Evolutionary conservation across 2,888 invertebrate species (phyloP).

Genomic region (Chymomyza caudatula): DNA sequence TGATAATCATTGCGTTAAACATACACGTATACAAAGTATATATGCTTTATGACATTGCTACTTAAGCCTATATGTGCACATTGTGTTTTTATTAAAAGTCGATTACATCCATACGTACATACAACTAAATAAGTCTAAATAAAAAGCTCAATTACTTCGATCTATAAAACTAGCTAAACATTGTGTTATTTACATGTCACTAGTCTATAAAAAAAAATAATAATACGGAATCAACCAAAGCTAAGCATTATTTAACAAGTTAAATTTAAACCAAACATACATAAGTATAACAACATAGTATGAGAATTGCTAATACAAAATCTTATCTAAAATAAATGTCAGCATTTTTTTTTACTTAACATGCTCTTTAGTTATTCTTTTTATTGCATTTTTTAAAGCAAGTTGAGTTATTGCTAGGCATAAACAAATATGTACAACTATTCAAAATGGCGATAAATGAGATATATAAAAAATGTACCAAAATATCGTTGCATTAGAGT

Average conservation of each 20-base stretch:
- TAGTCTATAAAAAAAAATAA: conserved; percentile 8
- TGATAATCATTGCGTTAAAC: background rate
- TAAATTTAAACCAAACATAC: conserved; percentile 35
- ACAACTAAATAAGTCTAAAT: conserved; percentile 9
- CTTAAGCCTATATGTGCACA: conserved; percentile 43
- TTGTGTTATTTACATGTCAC: background rate
- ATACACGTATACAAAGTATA: background rate
- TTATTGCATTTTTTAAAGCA: background rate
- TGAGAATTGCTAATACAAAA: conserved; percentile 17
- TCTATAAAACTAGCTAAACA: background rate
- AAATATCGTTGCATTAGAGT: background rate
- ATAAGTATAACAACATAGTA: conserved; percentile 38
- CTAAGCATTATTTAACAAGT: conserved; percentile 65
- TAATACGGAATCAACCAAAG: conserved; percentile 23
- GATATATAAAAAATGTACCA: background rate
- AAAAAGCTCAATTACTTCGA: conserved; percentile 2
- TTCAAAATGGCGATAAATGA: background rate
- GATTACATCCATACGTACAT: background rate
- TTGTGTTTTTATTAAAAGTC: conserved; percentile 1
- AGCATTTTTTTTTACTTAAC: background rate
- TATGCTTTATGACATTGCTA: background rate
- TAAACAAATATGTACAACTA: background rate
- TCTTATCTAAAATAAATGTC: background rate
- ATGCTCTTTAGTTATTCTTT: background rate
- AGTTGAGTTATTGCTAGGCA: background rate